phyloP scores from a whole-genome alignment of 1,140 invertebrate species.

The Drosophila punjabiensis region DNA sequence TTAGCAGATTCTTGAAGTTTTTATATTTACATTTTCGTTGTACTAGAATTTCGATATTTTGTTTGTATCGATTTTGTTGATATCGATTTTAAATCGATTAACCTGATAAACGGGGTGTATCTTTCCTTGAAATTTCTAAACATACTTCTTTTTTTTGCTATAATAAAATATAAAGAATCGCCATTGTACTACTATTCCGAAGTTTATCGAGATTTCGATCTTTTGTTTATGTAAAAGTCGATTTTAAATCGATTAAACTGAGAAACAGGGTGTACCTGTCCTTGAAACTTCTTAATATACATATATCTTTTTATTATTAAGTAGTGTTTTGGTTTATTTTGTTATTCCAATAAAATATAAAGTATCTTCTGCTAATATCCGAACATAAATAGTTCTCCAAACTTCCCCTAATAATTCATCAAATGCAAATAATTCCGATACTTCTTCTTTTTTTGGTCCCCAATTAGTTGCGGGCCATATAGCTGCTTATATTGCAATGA shows the following conservation, averaged over 20 bases:
- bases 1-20: neutral
- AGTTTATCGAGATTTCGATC: neutral
- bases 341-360: neutral
- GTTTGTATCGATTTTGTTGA: too few relatives aligned
- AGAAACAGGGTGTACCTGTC: neutral
- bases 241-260: conserved; percentile 1
- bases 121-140: neutral
- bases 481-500: conserved; percentile 22
- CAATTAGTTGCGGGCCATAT: conserved; percentile 40
- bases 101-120: neutral
- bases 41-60: neutral
- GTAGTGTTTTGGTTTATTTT: neutral
- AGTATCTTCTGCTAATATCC: neutral
- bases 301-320: too few relatives aligned
- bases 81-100: neutral
- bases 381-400: neutral
- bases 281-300: neutral
- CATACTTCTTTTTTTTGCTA: too few relatives aligned
- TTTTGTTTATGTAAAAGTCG: neutral
- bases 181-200: neutral
- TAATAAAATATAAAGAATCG: too few relatives aligned
- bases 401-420: neutral
- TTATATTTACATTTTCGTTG: too few relatives aligned
- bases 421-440: conserved; percentile 4
- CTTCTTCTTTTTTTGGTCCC: neutral